Base-by-base conservation (phyloP, 2,113 vertebrate genomes). In the Rhagologus leucostigma region DNA sequence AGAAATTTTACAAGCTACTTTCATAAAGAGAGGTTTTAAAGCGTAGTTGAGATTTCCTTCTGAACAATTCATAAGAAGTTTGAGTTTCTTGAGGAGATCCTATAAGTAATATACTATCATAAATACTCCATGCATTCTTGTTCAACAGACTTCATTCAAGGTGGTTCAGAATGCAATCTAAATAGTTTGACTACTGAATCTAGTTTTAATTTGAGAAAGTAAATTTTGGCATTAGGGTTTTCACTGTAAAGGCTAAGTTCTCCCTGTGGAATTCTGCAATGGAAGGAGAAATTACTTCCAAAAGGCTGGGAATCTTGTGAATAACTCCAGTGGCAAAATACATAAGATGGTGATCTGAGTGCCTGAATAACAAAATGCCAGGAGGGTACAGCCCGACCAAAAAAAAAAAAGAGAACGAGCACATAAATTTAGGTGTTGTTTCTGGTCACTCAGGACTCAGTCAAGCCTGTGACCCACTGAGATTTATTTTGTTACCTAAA, bases 121-220 rank as follows among this genome's bases (percentile, higher is more conserved):
- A 82, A 96, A 62, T 78, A 46, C 26, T 91, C 42, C 0, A 2
- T 56, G 42, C n/a, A 30, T 57, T 56, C 42, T 78, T 82, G 33
- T 41, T 93, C 26, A 75, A 44, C 52, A 84, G 42, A 27, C 77
- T 75, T 92, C 24, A 24, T 60, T 95, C 53, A 63, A 71, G 30
- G n/a, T 68, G 13, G 16, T 52, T 92, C 77, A 75, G 85, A 91
- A 73, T 42, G 44, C 49, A 93, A 42, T 85, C 75, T 62, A 46
- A 78, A 37, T 70, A 81, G 47, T 78, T 68, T 63, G 64, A 70
- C 52, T 84, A 47, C 39, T 50, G 84, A 35, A 68, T 92, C 55
- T 74, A 70, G 46, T 76, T 97, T 95, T 89, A 95, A 96, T 89
- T 93, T 96, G 74, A 62, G 85, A 82, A 91, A 76, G 32, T 85